A percentile compares a stretch with the other conserved stretches of the same genome.
These are phyloP conservation scores for Adoxophyes honmai DNA, from an alignment of 1,140 invertebrate genomes.

Conservation along the genomic window DNA sequence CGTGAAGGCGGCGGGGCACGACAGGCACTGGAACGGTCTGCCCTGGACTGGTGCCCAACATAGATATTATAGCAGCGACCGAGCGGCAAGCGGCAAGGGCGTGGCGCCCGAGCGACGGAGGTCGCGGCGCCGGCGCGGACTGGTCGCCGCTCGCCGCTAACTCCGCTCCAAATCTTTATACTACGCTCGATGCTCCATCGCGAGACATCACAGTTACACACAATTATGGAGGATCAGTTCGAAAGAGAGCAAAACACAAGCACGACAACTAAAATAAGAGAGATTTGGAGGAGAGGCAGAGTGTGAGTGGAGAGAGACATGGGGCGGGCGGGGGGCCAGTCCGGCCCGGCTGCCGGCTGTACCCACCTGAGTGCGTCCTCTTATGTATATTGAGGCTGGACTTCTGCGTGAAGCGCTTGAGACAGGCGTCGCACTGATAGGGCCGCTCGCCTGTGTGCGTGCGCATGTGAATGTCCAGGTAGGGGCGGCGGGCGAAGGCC, in stretches of 20 bases:
- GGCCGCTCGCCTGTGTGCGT: conserved; percentile 85
- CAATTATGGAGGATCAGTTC: not conserved
- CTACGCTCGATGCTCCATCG: not conserved
- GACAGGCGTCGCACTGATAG: conserved; percentile 84
- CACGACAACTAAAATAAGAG: conserved; percentile 24
- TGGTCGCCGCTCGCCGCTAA: conserved; percentile 66
- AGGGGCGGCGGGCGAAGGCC: conserved; percentile 82
- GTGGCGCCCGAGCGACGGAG: conserved; percentile 64
- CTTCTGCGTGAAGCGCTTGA: conserved; percentile 84
- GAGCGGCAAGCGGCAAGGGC: conserved; percentile 57
- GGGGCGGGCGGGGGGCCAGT: conserved; percentile 64
- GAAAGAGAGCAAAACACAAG: conserved; percentile 19
- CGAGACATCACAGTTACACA: conserved; percentile 1
- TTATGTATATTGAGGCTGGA: conserved; percentile 86
- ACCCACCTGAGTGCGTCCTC: conserved; percentile 83
- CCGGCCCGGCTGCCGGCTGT: conserved; percentile 51
- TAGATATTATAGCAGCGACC: conserved; percentile 73
- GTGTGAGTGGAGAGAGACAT: conserved; percentile 43
- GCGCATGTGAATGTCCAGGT: conserved; percentile 85
- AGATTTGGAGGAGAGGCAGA: conserved; percentile 51
- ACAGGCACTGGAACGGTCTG: conserved; percentile 85
- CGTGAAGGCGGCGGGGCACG: conserved; percentile 83
- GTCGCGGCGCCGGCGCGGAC: conserved; percentile 56
- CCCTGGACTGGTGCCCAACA: conserved; percentile 77
- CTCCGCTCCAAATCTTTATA: conserved; percentile 60